Evolutionary conservation across 37 sponge, comb jelly and placozoan genomes (phyloP).

Genomic region (Dysidea cf. avara): DNA sequence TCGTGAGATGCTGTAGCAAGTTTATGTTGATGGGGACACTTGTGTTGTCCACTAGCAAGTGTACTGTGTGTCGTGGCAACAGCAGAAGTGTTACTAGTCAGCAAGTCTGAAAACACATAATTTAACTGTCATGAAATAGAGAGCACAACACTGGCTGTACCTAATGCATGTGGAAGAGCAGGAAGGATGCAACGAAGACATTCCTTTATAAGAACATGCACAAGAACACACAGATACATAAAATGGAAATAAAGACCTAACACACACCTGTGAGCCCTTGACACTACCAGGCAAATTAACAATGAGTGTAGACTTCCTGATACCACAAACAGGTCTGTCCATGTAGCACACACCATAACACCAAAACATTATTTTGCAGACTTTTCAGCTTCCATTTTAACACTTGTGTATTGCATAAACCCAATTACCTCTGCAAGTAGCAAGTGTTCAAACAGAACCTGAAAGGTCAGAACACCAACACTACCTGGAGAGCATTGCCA

Average conservation of each 20-base stretch:
- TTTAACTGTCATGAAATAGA: constrained; percentile 5
- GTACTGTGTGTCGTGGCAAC: constrained; percentile 9
- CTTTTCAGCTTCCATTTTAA: not conserved
- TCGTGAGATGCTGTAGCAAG: not conserved
- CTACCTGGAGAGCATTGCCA: constrained; percentile 95
- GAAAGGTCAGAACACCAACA: not conserved
- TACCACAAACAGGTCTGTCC: constrained; percentile 76
- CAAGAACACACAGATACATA: constrained; percentile 1
- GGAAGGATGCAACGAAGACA: constrained; percentile 74
- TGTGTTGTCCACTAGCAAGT: not conserved
- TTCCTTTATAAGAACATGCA: constrained; percentile 36
- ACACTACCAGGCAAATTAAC: constrained; percentile 93
- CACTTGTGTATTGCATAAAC: too few species aligned
- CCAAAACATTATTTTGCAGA: not conserved
- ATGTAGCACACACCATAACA: not conserved
- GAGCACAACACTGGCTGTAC: constrained; percentile 29
- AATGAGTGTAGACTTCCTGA: constrained; percentile 72
- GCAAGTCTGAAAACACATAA: constrained; percentile 6
- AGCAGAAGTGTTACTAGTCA: not conserved
- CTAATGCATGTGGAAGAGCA: constrained; percentile 84
- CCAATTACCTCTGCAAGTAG: not conserved
- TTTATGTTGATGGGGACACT: not conserved
- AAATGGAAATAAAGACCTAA: too few species aligned
- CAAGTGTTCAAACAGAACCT: not conserved
- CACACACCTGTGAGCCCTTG: constrained; percentile 76